Evolutionary conservation across 2,797 vertebrate species (phyloP), one percentile per base, ranked within the genome.

Genomic region (Enteromius unitaeniatus): DNA sequence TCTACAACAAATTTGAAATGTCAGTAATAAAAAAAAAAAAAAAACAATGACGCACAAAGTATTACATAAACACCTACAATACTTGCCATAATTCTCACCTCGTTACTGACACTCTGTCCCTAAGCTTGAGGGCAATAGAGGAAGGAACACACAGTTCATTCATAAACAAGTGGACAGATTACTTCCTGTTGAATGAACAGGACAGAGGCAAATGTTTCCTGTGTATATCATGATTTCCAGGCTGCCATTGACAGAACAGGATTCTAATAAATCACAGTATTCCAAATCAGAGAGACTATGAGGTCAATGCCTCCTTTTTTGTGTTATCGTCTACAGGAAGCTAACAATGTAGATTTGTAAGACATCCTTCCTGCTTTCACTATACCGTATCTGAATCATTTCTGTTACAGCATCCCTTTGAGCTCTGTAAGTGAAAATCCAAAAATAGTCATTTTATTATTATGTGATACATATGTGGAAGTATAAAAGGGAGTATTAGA

Each of bases 341-440:
- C 93, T 91, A 94, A 95, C 7, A 37, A 1, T 37, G 34, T 95
- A 91, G 92, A 92, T 92, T 93, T 93, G 92, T 86, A 95, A 93
- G 92, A 94, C 94, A 93, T 89, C 94, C 95, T 95, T 95, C 94
- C 94, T 95, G 94, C 94, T 87, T 92, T 93, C 91, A 86, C 89
- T 88, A 91, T 90, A 92, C 28, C 34, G 10, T 17, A 72, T 73
- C 47, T 21, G 4, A 9, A 73, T 31, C 9, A 73, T 73, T 53
- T 10, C 10, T 53, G 26, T 64, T 21, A 13, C 31, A 68, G n/a
- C 21, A 53, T 13, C 26, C 7, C 10, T 34, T 31, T 74, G 10
- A 53, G 47, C 49, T 51, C 5, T 4, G 11, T 34, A 14, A 53
- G 19, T 53, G 6, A 21, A 74, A 21, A 62, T 28, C 10, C 14